Percentiles rank a stretch among this genome's conserved stretches.
These are phyloP conservation scores for Mormoops blainvillei DNA, from an alignment of 2,113 vertebrate species.

Conservation along the genomic window DNA sequence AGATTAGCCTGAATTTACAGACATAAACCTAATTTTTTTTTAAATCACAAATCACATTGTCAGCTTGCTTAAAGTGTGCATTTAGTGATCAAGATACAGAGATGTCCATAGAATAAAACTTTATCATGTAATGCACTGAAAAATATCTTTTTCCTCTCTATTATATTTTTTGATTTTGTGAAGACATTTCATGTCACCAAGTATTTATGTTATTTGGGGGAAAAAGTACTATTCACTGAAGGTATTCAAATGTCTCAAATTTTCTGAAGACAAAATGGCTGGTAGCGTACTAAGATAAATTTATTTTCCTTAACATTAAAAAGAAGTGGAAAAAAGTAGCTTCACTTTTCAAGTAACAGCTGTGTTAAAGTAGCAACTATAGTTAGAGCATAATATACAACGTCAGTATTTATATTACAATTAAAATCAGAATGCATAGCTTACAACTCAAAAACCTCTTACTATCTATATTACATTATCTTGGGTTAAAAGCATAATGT, in stretches of 20 bases:
- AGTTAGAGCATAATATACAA: not conserved
- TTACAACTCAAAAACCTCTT: not conserved
- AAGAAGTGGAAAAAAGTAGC: not conserved
- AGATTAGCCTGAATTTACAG: not conserved
- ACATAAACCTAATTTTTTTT: not conserved
- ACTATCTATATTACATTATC: not conserved
- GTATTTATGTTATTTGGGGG: not conserved
- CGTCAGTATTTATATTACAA: not conserved
- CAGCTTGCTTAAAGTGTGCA: not conserved
- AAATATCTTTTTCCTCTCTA: not conserved
- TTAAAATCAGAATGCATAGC: constrained; percentile 5
- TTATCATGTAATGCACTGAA: not conserved
- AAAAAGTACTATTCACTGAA: not conserved
- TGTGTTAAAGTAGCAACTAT: not conserved
- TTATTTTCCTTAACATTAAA: not conserved
- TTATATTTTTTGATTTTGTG: not conserved
- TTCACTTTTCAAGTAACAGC: not conserved
- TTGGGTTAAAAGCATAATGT: constrained; percentile 25
- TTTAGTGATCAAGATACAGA: not conserved
- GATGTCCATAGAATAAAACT: not conserved
- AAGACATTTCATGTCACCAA: not conserved
- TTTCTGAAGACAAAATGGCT: constrained; percentile 9
- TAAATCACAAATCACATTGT: not conserved
- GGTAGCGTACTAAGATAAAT: not conserved
- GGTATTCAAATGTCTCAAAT: not conserved